phyloP scores from a whole-genome alignment of 1,140 invertebrate species.

The Probaryconus sp. region DNA sequence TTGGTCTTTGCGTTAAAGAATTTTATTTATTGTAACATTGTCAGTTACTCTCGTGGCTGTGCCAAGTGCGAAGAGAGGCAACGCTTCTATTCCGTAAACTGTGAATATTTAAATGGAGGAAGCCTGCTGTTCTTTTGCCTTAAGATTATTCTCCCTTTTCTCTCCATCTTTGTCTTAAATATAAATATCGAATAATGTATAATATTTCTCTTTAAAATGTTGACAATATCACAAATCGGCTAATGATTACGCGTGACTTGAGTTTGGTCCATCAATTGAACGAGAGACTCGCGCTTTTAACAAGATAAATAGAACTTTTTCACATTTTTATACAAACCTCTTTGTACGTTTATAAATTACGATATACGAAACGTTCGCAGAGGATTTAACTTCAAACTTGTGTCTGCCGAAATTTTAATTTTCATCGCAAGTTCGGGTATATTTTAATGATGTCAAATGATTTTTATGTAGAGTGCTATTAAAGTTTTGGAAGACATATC shows the following conservation, averaged over 20 bases:
- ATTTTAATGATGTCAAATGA: too few species aligned
- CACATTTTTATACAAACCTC: not conserved
- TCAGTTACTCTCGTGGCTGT: slow-evolving; percentile 76
- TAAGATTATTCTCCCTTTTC: slow-evolving; percentile 47
- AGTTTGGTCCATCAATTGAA: slow-evolving; percentile 26
- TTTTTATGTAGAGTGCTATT: too few species aligned
- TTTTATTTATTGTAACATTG: slow-evolving; percentile 75
- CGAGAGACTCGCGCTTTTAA: too few species aligned
- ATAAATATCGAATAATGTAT: slow-evolving; percentile 35
- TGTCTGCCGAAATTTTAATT: not conserved
- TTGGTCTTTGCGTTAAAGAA: slow-evolving; percentile 71
- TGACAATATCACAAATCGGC: slow-evolving; percentile 54
- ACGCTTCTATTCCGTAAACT: slow-evolving; percentile 64
- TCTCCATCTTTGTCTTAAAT: slow-evolving; percentile 30
- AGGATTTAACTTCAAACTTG: too few species aligned
- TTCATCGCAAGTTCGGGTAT: too few species aligned
- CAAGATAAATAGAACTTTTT: too few species aligned
- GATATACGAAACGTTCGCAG: too few species aligned
- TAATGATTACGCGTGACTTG: slow-evolving; percentile 20
- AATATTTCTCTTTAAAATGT: slow-evolving; percentile 20
- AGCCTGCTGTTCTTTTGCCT: slow-evolving; percentile 45
- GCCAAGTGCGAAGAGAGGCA: slow-evolving; percentile 68
- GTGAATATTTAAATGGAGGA: slow-evolving; percentile 55
- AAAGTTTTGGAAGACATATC: too few species aligned
- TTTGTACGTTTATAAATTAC: not conserved